phyloP scores from a whole-genome alignment of 2,888 invertebrate species.

The Griposia aprilina region DNA sequence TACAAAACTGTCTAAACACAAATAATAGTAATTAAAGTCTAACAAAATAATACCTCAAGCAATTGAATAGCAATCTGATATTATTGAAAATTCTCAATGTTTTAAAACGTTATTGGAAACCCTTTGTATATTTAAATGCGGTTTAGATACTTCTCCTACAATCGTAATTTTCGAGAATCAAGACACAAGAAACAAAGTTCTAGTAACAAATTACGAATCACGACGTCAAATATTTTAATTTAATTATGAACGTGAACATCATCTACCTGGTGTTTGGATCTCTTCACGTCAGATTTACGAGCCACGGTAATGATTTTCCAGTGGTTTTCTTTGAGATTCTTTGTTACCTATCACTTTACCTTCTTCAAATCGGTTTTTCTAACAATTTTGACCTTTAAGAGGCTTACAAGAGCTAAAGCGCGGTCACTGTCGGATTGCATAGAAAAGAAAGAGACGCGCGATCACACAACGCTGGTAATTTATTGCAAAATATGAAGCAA shows the following conservation, averaged over 20 bases:
- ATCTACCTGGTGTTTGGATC: background rate
- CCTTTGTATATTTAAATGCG: background rate
- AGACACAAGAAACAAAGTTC: slow-evolving; percentile 10
- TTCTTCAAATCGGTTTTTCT: background rate
- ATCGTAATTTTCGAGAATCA: slow-evolving; percentile 9
- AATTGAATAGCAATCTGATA: background rate
- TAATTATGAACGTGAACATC: slow-evolving; percentile 23
- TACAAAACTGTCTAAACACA: background rate
- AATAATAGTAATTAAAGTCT: background rate
- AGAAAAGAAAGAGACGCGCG: too few species aligned
- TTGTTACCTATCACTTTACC: background rate
- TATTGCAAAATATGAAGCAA: too few species aligned
- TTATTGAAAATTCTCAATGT: background rate
- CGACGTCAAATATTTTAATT: slow-evolving; percentile 18
- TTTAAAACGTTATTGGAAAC: background rate
- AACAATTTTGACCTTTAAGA: background rate
- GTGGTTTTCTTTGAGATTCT: background rate
- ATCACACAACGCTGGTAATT: too few species aligned
- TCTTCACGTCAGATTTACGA: slow-evolving; percentile 7
- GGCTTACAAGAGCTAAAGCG: too few species aligned
- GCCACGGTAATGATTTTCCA: slow-evolving; percentile 3
- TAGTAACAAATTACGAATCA: slow-evolving; percentile 16
- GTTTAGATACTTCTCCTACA: background rate
- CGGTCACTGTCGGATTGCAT: too few species aligned
- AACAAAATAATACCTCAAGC: background rate